A percentile compares a stretch with the other conserved stretches of the same genome.
Evolutionary conservation across 2,113 vertebrate species (phyloP).

Genomic region (Rhinopithecus roxellana): DNA sequence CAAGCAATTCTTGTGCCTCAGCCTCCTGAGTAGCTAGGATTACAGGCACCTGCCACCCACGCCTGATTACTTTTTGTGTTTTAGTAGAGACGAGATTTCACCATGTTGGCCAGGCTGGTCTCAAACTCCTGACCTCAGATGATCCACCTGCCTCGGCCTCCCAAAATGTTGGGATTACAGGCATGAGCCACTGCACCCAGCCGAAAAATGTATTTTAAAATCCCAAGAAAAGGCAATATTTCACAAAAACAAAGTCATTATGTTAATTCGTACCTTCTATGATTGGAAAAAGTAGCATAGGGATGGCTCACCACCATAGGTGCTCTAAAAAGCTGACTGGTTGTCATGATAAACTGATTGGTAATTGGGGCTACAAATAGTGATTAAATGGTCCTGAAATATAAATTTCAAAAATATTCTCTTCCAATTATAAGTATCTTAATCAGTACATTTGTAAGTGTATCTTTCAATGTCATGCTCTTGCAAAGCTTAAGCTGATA

Average conservation of each 20-base stretch:
- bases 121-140: too few relatives aligned
- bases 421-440: background rate
- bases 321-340: background rate
- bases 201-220: background rate
- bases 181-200: too few relatives aligned
- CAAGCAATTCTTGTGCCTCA: too few relatives aligned
- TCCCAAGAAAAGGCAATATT: background rate
- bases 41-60: too few relatives aligned
- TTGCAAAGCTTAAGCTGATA: background rate
- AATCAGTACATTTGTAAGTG: background rate
- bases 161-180: too few relatives aligned
- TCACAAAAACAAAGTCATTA: background rate
- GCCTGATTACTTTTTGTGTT: too few relatives aligned
- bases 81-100: too few relatives aligned
- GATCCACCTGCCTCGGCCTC: too few relatives aligned
- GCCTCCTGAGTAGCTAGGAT: too few relatives aligned
- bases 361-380: background rate
- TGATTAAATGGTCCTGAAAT: background rate
- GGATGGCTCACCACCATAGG: background rate
- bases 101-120: too few relatives aligned
- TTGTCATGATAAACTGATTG: background rate
- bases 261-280: background rate
- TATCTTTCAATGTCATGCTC: background rate
- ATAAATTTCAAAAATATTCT: background rate
- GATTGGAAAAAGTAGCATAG: background rate